phyloP scores from a whole-genome alignment of 2,797 vertebrate genomes.

The Oryzias dopingdopingensis region DNA sequence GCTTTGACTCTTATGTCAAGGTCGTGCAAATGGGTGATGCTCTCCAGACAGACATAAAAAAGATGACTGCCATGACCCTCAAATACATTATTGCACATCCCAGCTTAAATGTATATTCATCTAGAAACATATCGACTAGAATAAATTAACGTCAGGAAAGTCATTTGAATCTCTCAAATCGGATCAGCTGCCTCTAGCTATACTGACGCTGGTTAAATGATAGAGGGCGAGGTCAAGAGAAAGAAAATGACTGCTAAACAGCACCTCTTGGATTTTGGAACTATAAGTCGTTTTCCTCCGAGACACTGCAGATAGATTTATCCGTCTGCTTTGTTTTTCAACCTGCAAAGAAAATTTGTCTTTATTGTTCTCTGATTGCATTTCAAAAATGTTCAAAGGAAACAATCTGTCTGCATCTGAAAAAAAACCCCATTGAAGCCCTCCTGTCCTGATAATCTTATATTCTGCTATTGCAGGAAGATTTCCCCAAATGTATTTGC shows the following conservation, averaged over 20 bases:
- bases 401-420: conserved; percentile 30
- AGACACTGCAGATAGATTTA: conserved; percentile 27
- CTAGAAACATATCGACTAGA: conserved; percentile 50
- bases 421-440: conserved; percentile 19
- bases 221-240: conserved; percentile 44
- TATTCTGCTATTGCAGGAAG: conserved; percentile 12
- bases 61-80: conserved; percentile 32
- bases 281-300: conserved; percentile 44
- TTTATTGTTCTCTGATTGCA: conserved; percentile 37
- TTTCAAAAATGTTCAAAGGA: conserved; percentile 47
- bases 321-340: conserved; percentile 32
- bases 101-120: conserved; percentile 52
- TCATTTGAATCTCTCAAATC: conserved; percentile 64
- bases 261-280: conserved; percentile 48
- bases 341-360: conserved; percentile 42
- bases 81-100: conserved; percentile 43
- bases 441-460: conserved; percentile 28
- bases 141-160: conserved; percentile 58
- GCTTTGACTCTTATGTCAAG: conserved; percentile 46
- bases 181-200: conserved; percentile 45
- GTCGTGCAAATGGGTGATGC: conserved; percentile 38
- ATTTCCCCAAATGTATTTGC: conserved; percentile 13
- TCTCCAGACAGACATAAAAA: conserved; percentile 38
- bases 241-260: conserved; percentile 54
- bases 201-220: conserved; percentile 33